These are phyloP conservation scores for Nomada ruficornis DNA, from an alignment of 2,888 invertebrate species.

Conservation along the genomic window DNA sequence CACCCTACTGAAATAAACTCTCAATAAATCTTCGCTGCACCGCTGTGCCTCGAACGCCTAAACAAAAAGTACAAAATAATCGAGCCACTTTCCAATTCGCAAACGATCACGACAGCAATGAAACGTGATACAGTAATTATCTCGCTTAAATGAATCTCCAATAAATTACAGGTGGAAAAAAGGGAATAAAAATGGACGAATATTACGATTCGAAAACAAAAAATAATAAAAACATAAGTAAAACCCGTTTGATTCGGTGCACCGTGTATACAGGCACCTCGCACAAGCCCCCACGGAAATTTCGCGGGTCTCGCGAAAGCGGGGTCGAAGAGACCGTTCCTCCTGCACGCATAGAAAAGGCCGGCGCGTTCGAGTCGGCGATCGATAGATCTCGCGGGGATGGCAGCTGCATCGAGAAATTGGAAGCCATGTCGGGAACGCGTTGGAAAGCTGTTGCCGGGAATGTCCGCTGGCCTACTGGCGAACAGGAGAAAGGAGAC, in stretches of 20 bases:
- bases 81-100: too few relatives aligned
- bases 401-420: constrained; percentile 62
- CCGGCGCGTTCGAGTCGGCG: constrained; percentile 32
- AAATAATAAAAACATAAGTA: too few relatives aligned
- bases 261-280: neutral
- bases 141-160: too few relatives aligned
- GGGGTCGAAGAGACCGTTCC: constrained; percentile 63
- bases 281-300: constrained; percentile 34
- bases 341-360: constrained; percentile 47
- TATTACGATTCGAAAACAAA: too few relatives aligned
- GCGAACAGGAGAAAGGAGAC: constrained; percentile 68
- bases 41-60: too few relatives aligned
- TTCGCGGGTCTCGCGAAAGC: constrained; percentile 57
- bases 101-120: too few relatives aligned
- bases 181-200: too few relatives aligned
- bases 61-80: too few relatives aligned
- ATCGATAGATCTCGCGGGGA: constrained; percentile 66
- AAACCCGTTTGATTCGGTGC: neutral
- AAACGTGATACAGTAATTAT: too few relatives aligned
- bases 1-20: too few relatives aligned
- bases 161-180: too few relatives aligned
- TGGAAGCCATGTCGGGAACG: constrained; percentile 49
- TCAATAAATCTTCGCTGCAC: too few relatives aligned
- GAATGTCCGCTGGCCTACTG: constrained; percentile 73
- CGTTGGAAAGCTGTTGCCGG: constrained; percentile 70